Percentiles rank a stretch among this genome's conserved stretches.
phyloP scores from a whole-genome alignment of 2,797 vertebrate genomes.

The Nothura maculosa region DNA sequence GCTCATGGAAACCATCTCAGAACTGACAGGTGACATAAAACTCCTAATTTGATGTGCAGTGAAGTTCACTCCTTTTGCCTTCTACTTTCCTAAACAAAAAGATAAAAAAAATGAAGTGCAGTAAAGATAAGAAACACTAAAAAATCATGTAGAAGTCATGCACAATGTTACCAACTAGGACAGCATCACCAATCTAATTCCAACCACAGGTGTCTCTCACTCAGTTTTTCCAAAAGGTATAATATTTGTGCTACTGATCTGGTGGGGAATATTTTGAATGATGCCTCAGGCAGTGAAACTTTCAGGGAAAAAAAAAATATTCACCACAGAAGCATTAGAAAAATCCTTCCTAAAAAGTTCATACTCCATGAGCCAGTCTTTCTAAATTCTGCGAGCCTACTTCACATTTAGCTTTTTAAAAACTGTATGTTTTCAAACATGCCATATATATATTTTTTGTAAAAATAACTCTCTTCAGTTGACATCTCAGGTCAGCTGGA shows the following conservation, averaged over 20 bases:
- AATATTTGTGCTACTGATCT: constrained; percentile 31
- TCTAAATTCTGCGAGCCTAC: constrained; percentile 34
- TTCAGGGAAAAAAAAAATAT: constrained; percentile 29
- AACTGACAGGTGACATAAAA: background rate
- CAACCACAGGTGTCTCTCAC: background rate
- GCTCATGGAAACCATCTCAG: background rate
- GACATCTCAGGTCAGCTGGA: constrained; percentile 26
- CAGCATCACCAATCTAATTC: constrained; percentile 35
- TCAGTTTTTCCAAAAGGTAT: background rate
- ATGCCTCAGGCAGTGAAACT: background rate
- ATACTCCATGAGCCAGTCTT: background rate
- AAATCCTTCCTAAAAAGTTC: background rate
- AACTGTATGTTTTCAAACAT: background rate
- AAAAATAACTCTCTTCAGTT: background rate
- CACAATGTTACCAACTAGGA: background rate
- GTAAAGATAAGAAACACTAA: constrained; percentile 14
- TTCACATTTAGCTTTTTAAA: background rate
- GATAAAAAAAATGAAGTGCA: constrained; percentile 23
- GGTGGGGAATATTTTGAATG: constrained; percentile 34
- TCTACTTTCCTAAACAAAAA: constrained; percentile 18
- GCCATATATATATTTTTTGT: background rate
- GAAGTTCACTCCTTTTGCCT: background rate
- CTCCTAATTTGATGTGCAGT: constrained; percentile 10
- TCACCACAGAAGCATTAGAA: background rate
- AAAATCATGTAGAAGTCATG: constrained; percentile 37